These are phyloP conservation scores for Dolichomitus sp. DNA, from an alignment of 2,888 invertebrate genomes.

Conservation along the genomic window DNA sequence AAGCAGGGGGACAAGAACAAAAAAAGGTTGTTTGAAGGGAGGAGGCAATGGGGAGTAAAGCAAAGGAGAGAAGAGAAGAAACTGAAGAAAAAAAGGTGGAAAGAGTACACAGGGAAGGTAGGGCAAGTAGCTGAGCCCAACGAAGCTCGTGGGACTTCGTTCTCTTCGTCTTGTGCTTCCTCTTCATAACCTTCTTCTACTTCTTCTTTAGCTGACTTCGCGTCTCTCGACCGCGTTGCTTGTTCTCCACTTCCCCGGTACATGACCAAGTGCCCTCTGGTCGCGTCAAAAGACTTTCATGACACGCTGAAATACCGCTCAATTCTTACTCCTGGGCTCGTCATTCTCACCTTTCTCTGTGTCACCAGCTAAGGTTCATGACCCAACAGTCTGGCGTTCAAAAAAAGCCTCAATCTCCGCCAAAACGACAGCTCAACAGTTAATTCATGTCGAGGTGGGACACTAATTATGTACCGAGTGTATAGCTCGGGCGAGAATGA, in stretches of 20 bases:
- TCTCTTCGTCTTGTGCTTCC: constrained; percentile 8
- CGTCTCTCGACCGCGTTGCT: constrained; percentile 16
- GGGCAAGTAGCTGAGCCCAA: constrained; percentile 44
- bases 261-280: constrained; percentile 29
- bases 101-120: constrained; percentile 26
- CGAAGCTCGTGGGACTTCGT: constrained; percentile 39
- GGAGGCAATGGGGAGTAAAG: not conserved
- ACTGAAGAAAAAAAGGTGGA: not conserved
- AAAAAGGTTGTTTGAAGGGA: constrained; percentile 14
- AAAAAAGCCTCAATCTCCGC: constrained; percentile 15
- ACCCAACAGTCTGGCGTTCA: not conserved
- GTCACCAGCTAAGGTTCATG: not conserved
- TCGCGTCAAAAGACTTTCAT: constrained; percentile 24
- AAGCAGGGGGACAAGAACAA: not conserved
- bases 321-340: constrained; percentile 2
- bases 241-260: constrained; percentile 3
- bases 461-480: not conserved
- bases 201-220: not conserved
- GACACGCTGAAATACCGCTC: constrained; percentile 8
- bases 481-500: not conserved
- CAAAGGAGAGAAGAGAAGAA: constrained; percentile 9
- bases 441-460: not conserved
- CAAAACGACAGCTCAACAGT: not conserved
- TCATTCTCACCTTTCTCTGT: not conserved
- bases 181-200: not conserved